These are phyloP conservation scores for Electrona antarctica DNA, from an alignment of 2,113 vertebrate species.

Conservation along the genomic window DNA sequence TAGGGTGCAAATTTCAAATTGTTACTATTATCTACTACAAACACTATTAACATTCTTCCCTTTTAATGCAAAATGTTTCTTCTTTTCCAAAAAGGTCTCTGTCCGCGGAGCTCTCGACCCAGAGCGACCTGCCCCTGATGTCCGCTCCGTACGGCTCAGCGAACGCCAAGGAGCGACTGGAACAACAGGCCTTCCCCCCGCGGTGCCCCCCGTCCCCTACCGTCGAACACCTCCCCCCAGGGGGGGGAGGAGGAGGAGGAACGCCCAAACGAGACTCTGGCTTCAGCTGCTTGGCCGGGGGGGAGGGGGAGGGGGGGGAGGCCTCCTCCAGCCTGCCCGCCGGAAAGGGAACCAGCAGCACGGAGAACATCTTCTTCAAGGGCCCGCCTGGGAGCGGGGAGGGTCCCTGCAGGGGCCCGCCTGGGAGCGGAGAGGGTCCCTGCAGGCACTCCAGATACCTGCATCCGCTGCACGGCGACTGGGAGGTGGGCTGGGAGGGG, in stretches of 20 bases:
- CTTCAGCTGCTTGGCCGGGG: conserved; percentile 83
- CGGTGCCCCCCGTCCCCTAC: conserved; percentile 77
- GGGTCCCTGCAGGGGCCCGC: conserved; percentile 43
- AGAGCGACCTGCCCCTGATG: conserved; percentile 76
- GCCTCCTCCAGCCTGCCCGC: conserved; percentile 50
- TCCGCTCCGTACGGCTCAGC: conserved; percentile 82
- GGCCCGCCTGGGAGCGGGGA: conserved; percentile 73
- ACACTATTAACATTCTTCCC: too few relatives aligned
- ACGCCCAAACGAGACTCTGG: conserved; percentile 80
- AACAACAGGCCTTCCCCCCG: conserved; percentile 69
- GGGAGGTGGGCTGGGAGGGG: conserved; percentile 69
- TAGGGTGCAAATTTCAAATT: too few relatives aligned
- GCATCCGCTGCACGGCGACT: conserved; percentile 53
- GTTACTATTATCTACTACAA: too few relatives aligned
- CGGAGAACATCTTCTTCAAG: conserved; percentile 85
- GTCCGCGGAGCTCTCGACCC: conserved; percentile 79
- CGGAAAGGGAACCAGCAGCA: conserved; percentile 69
- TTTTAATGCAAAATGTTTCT: neutral
- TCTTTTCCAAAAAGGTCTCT: conserved; percentile 71
- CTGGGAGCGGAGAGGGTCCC: conserved; percentile 16
- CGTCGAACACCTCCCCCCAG: conserved; percentile 81
- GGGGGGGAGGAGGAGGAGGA: too few relatives aligned
- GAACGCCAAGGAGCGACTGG: conserved; percentile 87
- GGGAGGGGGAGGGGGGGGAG: conserved; percentile 54
- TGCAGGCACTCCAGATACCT: conserved; percentile 69